Conservation (phyloP, 2,888 invertebrate species). For the Holacanthella duospinosa region DNA sequence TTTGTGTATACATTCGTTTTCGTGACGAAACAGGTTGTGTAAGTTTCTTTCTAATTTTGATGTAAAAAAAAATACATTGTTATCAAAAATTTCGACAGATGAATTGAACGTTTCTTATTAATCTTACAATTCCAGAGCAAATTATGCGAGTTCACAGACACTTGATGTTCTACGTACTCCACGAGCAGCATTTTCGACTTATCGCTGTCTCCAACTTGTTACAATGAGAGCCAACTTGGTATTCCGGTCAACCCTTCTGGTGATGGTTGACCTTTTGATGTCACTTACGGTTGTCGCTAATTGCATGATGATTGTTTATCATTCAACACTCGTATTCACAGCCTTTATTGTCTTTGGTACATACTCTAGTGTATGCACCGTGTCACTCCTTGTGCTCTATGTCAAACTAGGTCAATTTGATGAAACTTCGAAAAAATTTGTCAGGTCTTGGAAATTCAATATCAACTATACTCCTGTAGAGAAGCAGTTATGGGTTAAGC, state of each 20-base stretch:
- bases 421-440: not conserved
- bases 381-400: not conserved
- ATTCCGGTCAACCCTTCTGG: not conserved
- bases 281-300: not conserved
- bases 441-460: not conserved
- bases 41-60: not conserved
- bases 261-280: not conserved
- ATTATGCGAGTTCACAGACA: not conserved
- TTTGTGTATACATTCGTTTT: not conserved
- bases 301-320: not conserved
- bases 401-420: not conserved
- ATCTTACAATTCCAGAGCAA: not conserved
- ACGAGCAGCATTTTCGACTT: not conserved
- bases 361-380: not conserved
- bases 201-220: not conserved
- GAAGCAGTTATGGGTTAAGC: not conserved
- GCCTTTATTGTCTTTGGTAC: not conserved
- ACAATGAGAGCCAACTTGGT: not conserved
- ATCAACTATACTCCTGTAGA: not conserved
- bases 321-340: not conserved
- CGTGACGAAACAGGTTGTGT: not conserved
- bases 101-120: not conserved
- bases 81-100: not conserved
- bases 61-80: not conserved
- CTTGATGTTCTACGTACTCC: not conserved